These are phyloP conservation scores for Archegozetes longisetosus DNA, from an alignment of 1,140 invertebrate genomes.

Conservation along the genomic window DNA sequence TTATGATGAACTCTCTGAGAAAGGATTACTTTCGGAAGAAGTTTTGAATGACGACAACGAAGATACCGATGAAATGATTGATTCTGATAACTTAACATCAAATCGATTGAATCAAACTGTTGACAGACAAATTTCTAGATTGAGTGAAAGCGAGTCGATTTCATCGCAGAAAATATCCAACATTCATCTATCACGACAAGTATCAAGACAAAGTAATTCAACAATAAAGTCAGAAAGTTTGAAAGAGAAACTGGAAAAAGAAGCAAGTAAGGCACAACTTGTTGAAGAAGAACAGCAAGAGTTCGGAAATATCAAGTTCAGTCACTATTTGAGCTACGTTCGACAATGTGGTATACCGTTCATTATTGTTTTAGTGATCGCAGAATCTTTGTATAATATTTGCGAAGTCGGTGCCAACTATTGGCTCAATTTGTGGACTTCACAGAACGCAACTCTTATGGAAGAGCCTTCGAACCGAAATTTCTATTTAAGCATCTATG, in stretches of 20 bases:
- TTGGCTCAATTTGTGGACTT: constrained; percentile 59
- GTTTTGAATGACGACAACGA: background rate
- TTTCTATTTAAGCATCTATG: constrained; percentile 20
- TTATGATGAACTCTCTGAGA: constrained; percentile 26
- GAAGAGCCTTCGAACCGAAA: constrained; percentile 25
- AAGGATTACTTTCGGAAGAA: constrained; percentile 14
- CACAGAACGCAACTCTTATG: constrained; percentile 28
- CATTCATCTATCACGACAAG: background rate
- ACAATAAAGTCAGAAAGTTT: background rate
- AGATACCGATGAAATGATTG: background rate
- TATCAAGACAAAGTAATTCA: background rate
- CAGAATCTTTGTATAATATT: constrained; percentile 22
- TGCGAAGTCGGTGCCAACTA: constrained; percentile 80
- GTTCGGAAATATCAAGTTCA: constrained; percentile 74
- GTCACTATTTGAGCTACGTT: constrained; percentile 53
- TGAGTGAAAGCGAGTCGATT: too few species aligned
- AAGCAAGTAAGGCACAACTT: constrained; percentile 39
- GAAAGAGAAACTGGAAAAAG: background rate
- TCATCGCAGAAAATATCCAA: background rate
- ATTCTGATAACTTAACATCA: background rate
- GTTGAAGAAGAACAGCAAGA: constrained; percentile 75
- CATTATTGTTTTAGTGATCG: constrained; percentile 17
- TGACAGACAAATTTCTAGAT: background rate
- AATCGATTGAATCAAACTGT: background rate
- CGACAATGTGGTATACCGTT: constrained; percentile 16